A percentile compares a stretch with the other conserved stretches of the same genome.
phyloP scores from a whole-genome alignment of 2,113 vertebrate genomes.

The Scatophagus argus region DNA sequence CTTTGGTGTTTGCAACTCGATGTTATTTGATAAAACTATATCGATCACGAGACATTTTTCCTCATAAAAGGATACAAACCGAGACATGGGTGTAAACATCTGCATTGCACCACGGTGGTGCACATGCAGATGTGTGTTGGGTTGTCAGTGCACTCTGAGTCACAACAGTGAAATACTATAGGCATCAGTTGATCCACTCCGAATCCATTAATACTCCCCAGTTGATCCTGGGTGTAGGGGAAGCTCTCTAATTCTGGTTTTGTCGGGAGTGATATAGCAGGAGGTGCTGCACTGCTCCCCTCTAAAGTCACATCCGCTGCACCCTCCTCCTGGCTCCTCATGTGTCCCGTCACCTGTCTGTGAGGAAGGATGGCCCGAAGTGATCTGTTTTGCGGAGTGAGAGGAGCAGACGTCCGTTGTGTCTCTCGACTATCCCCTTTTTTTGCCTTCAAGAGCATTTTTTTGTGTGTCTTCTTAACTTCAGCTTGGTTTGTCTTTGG shows the following conservation, averaged over 20 bases:
- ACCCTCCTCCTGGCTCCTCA: constrained; percentile 44
- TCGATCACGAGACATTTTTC: neutral
- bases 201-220: constrained; percentile 78
- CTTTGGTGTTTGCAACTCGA: constrained; percentile 1
- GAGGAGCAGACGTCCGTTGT: neutral
- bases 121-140: constrained; percentile 68
- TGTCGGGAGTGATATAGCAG: constrained; percentile 60
- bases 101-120: constrained; percentile 76
- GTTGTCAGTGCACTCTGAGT: constrained; percentile 62
- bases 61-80: constrained; percentile 17
- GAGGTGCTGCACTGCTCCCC: constrained; percentile 46
- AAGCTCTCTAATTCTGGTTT: constrained; percentile 64
- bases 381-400: constrained; percentile 2
- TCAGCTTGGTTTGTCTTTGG: too few species aligned
- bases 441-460: neutral
- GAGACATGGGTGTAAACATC: constrained; percentile 71
- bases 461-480: neutral
- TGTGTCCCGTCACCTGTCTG: constrained; percentile 62
- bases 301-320: constrained; percentile 46
- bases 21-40: constrained; percentile 16
- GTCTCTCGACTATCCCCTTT: neutral
- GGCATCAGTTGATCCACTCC: constrained; percentile 79
- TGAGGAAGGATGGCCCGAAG: constrained; percentile 10
- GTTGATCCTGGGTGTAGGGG: constrained; percentile 70
- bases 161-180: constrained; percentile 75